A percentile compares a stretch with the other conserved stretches of the same genome.
These are phyloP conservation scores for Elymnias hypermnestra DNA, from an alignment of 1,140 invertebrate genomes.

Conservation along the genomic window DNA sequence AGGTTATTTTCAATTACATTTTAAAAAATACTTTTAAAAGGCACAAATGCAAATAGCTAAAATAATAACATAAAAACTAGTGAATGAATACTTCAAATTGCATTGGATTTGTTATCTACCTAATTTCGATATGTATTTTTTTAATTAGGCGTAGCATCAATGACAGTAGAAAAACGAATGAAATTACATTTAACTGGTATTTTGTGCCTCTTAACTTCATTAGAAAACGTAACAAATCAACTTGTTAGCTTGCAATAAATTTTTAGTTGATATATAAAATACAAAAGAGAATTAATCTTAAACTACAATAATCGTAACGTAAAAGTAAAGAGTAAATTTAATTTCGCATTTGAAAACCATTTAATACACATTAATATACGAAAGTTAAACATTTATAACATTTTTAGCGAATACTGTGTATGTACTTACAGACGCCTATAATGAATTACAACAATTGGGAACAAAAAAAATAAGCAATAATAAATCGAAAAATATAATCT, in stretches of 20 bases:
- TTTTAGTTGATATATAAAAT: not conserved
- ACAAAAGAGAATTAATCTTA: conserved; percentile 5
- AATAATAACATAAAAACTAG: too few relatives aligned
- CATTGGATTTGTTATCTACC: conserved; percentile 19
- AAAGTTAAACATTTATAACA: conserved; percentile 27
- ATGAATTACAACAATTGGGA: conserved; percentile 57
- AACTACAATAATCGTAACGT: conserved; percentile 15
- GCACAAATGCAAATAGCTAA: not conserved
- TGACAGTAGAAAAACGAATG: not conserved
- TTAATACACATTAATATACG: conserved; percentile 13
- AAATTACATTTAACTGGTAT: conserved; percentile 3
- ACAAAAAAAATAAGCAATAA: conserved; percentile 60
- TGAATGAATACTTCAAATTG: too few relatives aligned
- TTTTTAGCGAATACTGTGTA: conserved; percentile 41
- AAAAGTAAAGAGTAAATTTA: not conserved
- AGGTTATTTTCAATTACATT: too few relatives aligned
- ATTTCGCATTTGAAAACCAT: not conserved
- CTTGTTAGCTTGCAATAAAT: not conserved
- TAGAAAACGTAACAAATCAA: conserved; percentile 2
- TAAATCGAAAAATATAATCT: conserved; percentile 72
- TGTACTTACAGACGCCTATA: conserved; percentile 43
- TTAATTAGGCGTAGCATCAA: conserved; percentile 7
- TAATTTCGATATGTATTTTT: conserved; percentile 31
- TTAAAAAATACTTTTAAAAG: conserved; percentile 1
- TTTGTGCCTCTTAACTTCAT: not conserved